phyloP scores from a whole-genome alignment of 2,888 invertebrate genomes.

The Belgica antarctica region DNA sequence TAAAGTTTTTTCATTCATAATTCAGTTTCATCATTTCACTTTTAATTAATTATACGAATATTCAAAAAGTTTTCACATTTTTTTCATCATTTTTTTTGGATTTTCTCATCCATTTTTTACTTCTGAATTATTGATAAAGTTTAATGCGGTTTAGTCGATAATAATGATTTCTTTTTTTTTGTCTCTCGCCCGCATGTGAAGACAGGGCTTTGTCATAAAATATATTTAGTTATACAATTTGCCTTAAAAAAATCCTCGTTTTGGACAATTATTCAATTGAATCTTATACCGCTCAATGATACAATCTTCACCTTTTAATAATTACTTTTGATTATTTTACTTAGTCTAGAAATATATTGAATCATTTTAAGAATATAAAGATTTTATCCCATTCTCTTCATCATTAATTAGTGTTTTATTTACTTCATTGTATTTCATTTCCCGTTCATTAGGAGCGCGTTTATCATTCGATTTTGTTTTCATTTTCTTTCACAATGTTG shows the following conservation, averaged over 20 bases:
- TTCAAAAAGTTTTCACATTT: conserved; percentile 3
- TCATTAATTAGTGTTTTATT: background rate
- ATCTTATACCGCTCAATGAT: background rate
- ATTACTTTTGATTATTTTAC: conserved; percentile 21
- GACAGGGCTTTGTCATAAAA: conserved; percentile 6
- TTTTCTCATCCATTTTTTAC: conserved; percentile 23
- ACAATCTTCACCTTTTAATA: conserved; percentile 15
- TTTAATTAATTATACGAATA: conserved; percentile 21
- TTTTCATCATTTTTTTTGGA: conserved; percentile 15
- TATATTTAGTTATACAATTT: background rate
- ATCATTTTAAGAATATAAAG: conserved; percentile 17
- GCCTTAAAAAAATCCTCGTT: conserved; percentile 6
- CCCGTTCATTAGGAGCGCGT: too few relatives aligned
- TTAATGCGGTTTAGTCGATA: conserved; percentile 20
- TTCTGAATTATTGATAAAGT: conserved; percentile 23
- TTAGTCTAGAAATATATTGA: conserved; percentile 15
- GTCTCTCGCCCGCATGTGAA: background rate
- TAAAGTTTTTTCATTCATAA: conserved; percentile 16
- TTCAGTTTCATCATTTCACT: conserved; percentile 27
- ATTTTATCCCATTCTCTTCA: background rate
- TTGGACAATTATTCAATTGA: conserved; percentile 20
- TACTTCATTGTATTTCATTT: conserved; percentile 20
- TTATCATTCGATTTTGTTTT: conserved; percentile 5
- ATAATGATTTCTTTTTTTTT: conserved; percentile 19
- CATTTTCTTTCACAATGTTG: too few relatives aligned